phyloP scores from a whole-genome alignment of 2,797 vertebrate species.

The Cygnus olor region DNA sequence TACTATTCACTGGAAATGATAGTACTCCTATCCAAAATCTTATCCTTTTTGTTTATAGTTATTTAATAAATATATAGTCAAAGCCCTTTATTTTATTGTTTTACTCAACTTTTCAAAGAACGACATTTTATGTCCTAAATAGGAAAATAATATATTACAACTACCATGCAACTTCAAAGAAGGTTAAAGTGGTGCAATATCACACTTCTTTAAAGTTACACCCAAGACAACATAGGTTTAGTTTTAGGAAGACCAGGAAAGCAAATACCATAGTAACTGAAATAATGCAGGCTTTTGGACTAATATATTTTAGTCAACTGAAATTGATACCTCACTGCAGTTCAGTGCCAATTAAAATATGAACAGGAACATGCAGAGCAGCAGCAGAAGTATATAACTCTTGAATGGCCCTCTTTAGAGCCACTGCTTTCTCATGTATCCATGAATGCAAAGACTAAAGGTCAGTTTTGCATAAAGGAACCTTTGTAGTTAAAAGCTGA shows the following conservation, averaged over 20 bases:
- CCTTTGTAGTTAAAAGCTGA: background rate
- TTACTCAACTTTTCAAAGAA: background rate
- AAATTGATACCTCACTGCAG: background rate
- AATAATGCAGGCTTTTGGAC: background rate
- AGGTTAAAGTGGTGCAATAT: background rate
- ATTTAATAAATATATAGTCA: background rate
- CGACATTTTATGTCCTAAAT: background rate
- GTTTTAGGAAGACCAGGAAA: background rate
- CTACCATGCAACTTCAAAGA: background rate
- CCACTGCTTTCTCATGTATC: background rate
- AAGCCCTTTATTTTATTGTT: background rate
- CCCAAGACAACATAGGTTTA: background rate
- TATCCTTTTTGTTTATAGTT: background rate
- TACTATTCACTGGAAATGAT: background rate
- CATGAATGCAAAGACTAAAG: background rate
- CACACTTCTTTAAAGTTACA: background rate
- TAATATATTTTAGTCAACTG: background rate
- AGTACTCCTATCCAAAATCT: background rate
- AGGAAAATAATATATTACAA: background rate
- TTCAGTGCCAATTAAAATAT: background rate
- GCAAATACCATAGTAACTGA: background rate
- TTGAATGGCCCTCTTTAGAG: background rate
- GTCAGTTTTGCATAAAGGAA: background rate
- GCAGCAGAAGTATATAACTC: background rate
- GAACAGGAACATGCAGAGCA: background rate